Percentiles rank a stretch among this genome's conserved stretches.
Conservation (phyloP, 2,888 invertebrate genomes). For the Drosophila fulvimacula region DNA sequence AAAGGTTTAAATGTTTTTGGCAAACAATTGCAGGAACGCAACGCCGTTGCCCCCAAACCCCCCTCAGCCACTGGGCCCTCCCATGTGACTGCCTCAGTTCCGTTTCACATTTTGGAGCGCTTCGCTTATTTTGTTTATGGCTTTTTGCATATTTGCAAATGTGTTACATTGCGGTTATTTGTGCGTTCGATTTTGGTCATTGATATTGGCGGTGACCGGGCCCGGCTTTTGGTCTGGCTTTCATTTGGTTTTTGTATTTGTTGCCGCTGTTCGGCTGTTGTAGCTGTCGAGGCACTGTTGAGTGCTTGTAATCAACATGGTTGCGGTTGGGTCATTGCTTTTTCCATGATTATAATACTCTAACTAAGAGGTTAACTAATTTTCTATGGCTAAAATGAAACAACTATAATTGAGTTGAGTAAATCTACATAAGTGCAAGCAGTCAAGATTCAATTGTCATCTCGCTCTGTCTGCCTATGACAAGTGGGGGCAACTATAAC, state of each 20-base stretch:
- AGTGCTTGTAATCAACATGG: conserved; percentile 75
- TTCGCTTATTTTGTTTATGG: conserved; percentile 63
- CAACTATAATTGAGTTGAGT: neutral
- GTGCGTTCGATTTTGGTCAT: conserved; percentile 76
- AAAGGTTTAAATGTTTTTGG: conserved; percentile 79
- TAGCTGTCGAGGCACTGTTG: conserved; percentile 30
- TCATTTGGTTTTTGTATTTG: conserved; percentile 24
- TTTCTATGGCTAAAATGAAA: neutral
- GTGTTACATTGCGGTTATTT: conserved; percentile 79
- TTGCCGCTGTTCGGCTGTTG: conserved; percentile 18
- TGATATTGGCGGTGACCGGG: conserved; percentile 68
- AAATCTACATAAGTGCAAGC: neutral
- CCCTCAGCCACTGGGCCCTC: neutral
- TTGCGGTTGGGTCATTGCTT: conserved; percentile 65
- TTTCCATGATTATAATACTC: conserved; percentile 66
- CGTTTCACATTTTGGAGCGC: conserved; percentile 19
- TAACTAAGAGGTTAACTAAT: conserved; percentile 1
- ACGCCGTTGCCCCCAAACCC: neutral
- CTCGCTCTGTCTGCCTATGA: neutral
- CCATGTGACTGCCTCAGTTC: conserved; percentile 1
- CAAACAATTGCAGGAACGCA: conserved; percentile 66
- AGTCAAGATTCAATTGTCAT: neutral
- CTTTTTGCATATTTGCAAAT: conserved; percentile 68
- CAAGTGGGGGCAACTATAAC: too few species aligned
- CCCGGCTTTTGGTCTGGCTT: conserved; percentile 34